These are phyloP conservation scores for Papilio xuthus DNA, from an alignment of 1,140 invertebrate species.

Conservation along the genomic window DNA sequence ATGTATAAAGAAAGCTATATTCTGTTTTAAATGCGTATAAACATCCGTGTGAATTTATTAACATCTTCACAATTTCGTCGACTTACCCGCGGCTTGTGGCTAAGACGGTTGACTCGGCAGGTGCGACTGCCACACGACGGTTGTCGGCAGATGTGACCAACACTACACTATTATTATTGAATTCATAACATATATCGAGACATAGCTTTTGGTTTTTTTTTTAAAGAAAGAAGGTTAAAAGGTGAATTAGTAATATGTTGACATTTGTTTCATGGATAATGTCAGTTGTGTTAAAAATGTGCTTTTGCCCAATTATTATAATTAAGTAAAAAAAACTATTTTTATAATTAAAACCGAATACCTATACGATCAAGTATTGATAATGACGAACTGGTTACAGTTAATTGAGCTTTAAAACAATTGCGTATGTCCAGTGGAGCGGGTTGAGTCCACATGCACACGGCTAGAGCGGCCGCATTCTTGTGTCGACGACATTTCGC, in stretches of 20 bases:
- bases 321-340: not conserved
- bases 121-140: constrained; percentile 39
- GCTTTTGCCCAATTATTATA: not conserved
- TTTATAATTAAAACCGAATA: constrained; percentile 1
- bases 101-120: constrained; percentile 29
- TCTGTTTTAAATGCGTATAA: not conserved
- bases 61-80: not conserved
- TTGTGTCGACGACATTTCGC: constrained; percentile 62
- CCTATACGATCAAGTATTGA: not conserved
- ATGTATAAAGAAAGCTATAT: not conserved
- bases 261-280: not conserved
- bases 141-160: constrained; percentile 45
- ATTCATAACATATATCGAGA: constrained; percentile 38
- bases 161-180: constrained; percentile 32
- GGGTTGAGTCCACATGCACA: constrained; percentile 51
- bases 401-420: constrained; percentile 26
- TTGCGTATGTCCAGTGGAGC: not conserved
- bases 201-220: not conserved
- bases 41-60: not conserved
- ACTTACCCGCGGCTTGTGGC: not conserved
- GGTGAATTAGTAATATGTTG: not conserved
- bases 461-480: constrained; percentile 56
- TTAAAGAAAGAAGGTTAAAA: not conserved
- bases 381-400: not conserved
- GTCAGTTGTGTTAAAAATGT: not conserved